Evolutionary conservation across 2,888 invertebrate species (phyloP).

Genomic region (Caenorhabditis becei): DNA sequence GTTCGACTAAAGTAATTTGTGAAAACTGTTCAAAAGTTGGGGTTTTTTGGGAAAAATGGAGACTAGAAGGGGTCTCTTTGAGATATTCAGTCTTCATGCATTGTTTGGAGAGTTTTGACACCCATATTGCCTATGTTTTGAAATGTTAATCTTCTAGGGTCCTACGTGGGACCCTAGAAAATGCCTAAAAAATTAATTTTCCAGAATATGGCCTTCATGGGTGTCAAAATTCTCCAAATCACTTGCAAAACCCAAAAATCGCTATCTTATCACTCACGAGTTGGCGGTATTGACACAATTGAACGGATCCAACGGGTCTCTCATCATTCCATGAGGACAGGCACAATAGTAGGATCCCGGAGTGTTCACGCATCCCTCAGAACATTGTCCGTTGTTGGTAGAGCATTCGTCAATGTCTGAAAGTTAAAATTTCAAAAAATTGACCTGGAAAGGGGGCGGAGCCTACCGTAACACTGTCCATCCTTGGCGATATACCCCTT

Average conservation of each 20-base stretch:
- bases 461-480: conserved; percentile 72
- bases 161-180: not conserved
- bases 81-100: not conserved
- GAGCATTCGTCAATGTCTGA: conserved; percentile 80
- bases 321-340: conserved; percentile 79
- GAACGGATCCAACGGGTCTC: conserved; percentile 77
- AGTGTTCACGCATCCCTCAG: conserved; percentile 81
- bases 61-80: not conserved
- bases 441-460: not conserved
- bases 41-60: too few species aligned
- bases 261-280: conserved; percentile 50
- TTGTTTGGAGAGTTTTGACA: not conserved
- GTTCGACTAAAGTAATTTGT: not conserved
- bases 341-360: conserved; percentile 81
- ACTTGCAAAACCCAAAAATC: not conserved
- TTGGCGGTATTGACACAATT: conserved; percentile 70
- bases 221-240: not conserved
- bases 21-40: too few species aligned
- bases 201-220: not conserved
- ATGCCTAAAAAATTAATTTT: not conserved
- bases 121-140: not conserved
- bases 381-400: conserved; percentile 77
- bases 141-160: not conserved
- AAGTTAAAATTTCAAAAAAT: conserved; percentile 2
- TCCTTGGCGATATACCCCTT: conserved; percentile 70